These are phyloP conservation scores for Fukomys damarensis DNA, from an alignment of 2,113 vertebrate species.

Conservation along the genomic window DNA sequence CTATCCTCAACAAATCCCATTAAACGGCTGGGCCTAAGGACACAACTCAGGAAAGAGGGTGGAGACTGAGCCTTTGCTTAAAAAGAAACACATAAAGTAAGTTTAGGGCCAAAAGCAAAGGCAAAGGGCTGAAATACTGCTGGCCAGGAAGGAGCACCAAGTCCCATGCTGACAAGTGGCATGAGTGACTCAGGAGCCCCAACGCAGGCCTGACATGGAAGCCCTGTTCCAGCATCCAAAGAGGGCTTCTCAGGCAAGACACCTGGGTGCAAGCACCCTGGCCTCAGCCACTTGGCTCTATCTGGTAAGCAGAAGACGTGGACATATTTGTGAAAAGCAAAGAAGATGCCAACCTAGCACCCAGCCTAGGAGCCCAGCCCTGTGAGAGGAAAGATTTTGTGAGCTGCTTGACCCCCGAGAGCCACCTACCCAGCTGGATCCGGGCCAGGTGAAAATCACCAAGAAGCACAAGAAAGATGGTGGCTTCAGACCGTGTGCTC, in stretches of 20 bases:
- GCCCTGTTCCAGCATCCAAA: not conserved
- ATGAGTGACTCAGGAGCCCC: not conserved
- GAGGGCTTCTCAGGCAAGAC: not conserved
- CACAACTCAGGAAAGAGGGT: conserved; percentile 7
- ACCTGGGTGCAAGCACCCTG: not conserved
- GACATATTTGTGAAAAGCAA: not conserved
- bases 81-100: not conserved
- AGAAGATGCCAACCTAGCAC: not conserved
- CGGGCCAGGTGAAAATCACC: not conserved
- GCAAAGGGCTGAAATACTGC: not conserved
- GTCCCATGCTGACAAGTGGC: not conserved
- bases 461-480: not conserved
- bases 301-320: not conserved
- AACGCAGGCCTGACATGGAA: fast-evolving
- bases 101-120: not conserved
- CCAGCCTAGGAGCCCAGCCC: fast-evolving
- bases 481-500: not conserved
- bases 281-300: not conserved
- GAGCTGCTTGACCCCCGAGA: not conserved
- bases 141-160: not conserved
- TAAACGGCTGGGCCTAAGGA: conserved; percentile 65
- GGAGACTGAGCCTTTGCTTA: not conserved
- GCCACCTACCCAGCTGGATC: not conserved
- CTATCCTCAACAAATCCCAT: conserved; percentile 69
- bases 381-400: not conserved